A percentile compares a stretch with the other conserved stretches of the same genome.
Conservation (phyloP, 2,797 vertebrate species). For the Spheniscus humboldti region DNA sequence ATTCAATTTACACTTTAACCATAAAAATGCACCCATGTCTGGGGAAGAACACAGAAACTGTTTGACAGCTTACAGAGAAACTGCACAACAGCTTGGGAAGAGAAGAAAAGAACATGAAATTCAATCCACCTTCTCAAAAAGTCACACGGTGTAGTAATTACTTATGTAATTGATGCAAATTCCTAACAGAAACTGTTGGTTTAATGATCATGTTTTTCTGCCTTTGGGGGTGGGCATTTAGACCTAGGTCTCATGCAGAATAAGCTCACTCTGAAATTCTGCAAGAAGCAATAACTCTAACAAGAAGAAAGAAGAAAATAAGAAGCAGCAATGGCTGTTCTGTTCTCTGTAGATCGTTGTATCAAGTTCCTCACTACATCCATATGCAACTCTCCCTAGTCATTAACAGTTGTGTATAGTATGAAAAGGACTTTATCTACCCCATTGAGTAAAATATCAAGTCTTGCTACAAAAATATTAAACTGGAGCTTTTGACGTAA, state of each 20-base stretch:
- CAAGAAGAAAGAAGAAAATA: neutral
- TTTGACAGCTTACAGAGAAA: neutral
- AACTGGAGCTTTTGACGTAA: neutral
- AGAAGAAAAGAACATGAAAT: neutral
- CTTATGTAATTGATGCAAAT: neutral
- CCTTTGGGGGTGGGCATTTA: neutral
- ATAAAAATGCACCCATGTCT: neutral
- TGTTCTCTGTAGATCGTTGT: neutral
- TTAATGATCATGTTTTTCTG: neutral
- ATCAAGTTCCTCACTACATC: neutral
- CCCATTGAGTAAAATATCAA: neutral
- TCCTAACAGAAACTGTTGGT: neutral
- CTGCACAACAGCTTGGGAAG: neutral
- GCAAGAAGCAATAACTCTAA: neutral
- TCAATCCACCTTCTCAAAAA: neutral
- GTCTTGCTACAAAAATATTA: neutral
- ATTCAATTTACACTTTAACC: neutral
- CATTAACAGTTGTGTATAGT: neutral
- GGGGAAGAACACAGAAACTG: neutral
- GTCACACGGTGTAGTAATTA: neutral
- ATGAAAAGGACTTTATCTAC: neutral
- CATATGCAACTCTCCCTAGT: neutral
- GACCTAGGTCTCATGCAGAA: neutral
- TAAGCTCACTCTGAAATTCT: neutral
- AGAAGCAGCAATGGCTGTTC: neutral